phyloP scores from a whole-genome alignment of 2,113 vertebrate genomes.

The Seriola aureovittata region DNA sequence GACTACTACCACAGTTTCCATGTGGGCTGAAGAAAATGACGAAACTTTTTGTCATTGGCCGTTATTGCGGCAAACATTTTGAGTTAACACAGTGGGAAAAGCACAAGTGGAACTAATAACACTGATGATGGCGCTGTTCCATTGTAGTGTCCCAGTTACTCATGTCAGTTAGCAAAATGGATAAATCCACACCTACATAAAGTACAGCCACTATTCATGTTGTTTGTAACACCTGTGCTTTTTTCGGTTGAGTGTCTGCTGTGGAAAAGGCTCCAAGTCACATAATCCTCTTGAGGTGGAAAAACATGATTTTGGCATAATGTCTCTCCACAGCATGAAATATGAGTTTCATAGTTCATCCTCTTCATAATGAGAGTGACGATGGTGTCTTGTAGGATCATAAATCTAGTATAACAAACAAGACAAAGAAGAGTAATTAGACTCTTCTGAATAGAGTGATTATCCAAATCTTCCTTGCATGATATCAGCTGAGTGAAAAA shows the following conservation, averaged over 20 bases:
- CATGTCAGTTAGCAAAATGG: constrained; percentile 15
- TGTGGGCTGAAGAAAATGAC: no score
- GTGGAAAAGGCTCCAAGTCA: constrained; percentile 15
- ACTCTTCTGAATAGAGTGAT: constrained; percentile 34
- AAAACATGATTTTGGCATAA: constrained; percentile 43
- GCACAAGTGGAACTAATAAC: constrained; percentile 20
- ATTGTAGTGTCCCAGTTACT: constrained; percentile 17
- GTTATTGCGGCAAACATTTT: constrained; percentile 2
- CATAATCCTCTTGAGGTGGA: constrained; percentile 11
- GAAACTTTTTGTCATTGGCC: neutral
- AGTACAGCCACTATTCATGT: constrained; percentile 11
- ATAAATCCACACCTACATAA: constrained; percentile 26
- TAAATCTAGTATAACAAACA: constrained; percentile 21
- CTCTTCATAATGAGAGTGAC: constrained; percentile 15
- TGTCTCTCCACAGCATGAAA: constrained; percentile 18
- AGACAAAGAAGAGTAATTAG: constrained; percentile 50
- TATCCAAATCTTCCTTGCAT: constrained; percentile 47
- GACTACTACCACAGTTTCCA: neutral
- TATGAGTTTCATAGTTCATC: constrained; percentile 38
- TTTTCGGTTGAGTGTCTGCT: constrained; percentile 10
- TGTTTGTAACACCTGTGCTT: constrained; percentile 30
- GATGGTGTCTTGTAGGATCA: constrained; percentile 21
- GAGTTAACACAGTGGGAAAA: neutral
- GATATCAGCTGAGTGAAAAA: constrained; percentile 50
- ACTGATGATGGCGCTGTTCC: neutral